Conservation (phyloP, 2,888 invertebrate genomes). For the Argyresthia goedartella region DNA sequence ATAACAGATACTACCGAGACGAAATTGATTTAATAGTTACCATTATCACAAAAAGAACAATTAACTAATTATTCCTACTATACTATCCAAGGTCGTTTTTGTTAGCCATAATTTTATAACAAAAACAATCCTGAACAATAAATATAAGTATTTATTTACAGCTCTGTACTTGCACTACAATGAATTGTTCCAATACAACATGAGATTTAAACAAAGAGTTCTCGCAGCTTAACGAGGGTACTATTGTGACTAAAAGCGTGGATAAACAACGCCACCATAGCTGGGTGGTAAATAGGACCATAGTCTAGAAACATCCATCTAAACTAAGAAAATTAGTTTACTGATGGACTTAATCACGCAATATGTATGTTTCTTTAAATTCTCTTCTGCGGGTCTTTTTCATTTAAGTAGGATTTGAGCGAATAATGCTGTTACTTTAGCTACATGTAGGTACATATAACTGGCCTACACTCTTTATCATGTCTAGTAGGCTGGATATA, state of each 20-base stretch:
- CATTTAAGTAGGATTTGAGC: too few species aligned
- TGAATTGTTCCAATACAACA: not conserved
- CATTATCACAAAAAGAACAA: slow-evolving; percentile 48
- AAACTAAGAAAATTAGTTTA: too few species aligned
- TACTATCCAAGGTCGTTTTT: not conserved
- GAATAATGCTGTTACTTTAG: too few species aligned
- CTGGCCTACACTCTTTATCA: too few species aligned
- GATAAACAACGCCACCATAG: too few species aligned
- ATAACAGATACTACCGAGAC: slow-evolving; percentile 19
- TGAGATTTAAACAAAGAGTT: not conserved
- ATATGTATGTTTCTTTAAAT: too few species aligned
- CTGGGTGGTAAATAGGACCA: not conserved
- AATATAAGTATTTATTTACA: not conserved
- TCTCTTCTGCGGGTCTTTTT: too few species aligned
- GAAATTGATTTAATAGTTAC: slow-evolving; percentile 23
- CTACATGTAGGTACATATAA: too few species aligned
- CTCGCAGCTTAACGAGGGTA: not conserved
- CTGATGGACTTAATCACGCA: too few species aligned
- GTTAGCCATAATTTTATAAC: not conserved
- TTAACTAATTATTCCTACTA: slow-evolving; percentile 33
- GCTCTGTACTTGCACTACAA: not conserved
- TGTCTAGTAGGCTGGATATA: too few species aligned
- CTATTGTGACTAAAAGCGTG: not conserved
- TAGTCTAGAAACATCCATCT: not conserved
- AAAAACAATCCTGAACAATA: not conserved